Percentiles rank a stretch among this genome's conserved stretches.
Conservation (phyloP, 2,888 invertebrate genomes). For the Parnassius smintheus region DNA sequence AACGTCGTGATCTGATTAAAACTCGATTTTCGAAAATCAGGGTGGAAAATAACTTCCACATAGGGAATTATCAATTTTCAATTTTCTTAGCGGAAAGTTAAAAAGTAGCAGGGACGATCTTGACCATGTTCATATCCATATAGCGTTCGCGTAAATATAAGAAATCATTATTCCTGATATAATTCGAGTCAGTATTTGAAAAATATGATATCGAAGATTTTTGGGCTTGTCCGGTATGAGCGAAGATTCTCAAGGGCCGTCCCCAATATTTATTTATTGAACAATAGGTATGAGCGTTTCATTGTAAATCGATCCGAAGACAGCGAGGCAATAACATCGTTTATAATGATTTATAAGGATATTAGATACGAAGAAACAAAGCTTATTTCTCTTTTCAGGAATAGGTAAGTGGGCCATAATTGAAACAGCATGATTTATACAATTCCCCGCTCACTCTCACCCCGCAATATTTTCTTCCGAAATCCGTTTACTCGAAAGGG, state of each 20-base stretch:
- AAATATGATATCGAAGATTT: background rate
- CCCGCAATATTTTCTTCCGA: conserved; percentile 30
- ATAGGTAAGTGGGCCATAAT: conserved; percentile 58
- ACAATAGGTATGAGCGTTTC: conserved; percentile 20
- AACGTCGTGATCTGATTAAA: no score
- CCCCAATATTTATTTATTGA: conserved; percentile 18
- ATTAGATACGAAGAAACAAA: conserved; percentile 34
- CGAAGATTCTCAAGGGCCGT: background rate
- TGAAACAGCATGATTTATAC: conserved; percentile 68
- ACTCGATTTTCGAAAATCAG: no score
- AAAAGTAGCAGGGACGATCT: no score
- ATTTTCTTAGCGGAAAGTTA: no score
- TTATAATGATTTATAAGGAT: conserved; percentile 38
- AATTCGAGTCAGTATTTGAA: no score
- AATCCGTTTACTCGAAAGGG: conserved; percentile 49
- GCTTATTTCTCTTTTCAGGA: conserved; percentile 29
- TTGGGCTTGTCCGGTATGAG: background rate
- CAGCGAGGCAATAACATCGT: conserved; percentile 31
- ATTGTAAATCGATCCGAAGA: conserved; percentile 11
- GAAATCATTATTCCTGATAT: no score
- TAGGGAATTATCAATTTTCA: no score
- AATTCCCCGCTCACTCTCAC: conserved; percentile 33
- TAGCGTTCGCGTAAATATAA: no score
- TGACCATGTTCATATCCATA: no score
- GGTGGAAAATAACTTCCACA: no score